phyloP scores from a whole-genome alignment of 2,113 vertebrate species.

The Cavia porcellus region DNA sequence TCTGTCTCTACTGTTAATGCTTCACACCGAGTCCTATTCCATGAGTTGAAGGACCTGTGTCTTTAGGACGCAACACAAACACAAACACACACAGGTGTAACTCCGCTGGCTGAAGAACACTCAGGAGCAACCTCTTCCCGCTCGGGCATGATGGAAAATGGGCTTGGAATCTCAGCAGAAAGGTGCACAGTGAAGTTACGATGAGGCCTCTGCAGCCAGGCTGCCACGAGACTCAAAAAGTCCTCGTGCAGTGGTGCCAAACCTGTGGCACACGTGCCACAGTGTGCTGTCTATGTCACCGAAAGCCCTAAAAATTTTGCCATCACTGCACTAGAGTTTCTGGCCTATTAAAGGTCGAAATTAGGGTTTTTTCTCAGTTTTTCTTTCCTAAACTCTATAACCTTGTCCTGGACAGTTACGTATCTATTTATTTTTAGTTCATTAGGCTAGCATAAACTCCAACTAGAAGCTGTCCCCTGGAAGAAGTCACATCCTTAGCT shows the following conservation, averaged over 20 bases:
- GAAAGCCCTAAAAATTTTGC: background rate
- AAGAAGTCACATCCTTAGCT: background rate
- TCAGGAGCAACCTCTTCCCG: background rate
- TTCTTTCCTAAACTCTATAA: background rate
- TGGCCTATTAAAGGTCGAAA: constrained; percentile 3
- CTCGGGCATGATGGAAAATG: background rate
- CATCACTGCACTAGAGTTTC: background rate
- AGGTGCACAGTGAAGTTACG: background rate
- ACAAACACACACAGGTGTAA: background rate
- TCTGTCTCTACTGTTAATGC: background rate
- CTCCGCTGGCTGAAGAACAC: background rate
- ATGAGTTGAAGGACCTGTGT: background rate
- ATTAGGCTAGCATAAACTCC: background rate
- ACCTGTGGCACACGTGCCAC: background rate
- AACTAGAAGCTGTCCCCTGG: constrained; percentile 20
- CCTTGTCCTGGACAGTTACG: background rate
- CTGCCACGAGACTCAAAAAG: background rate
- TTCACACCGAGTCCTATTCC: background rate
- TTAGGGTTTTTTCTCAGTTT: background rate
- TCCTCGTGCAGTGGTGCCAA: background rate
- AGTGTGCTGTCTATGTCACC: too few relatives aligned
- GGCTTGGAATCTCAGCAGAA: background rate
- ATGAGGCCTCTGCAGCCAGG: background rate
- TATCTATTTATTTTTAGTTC: background rate
- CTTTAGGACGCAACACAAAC: background rate